phyloP scores from a whole-genome alignment of 2,797 vertebrate genomes.

The Pogoniulus pusillus region DNA sequence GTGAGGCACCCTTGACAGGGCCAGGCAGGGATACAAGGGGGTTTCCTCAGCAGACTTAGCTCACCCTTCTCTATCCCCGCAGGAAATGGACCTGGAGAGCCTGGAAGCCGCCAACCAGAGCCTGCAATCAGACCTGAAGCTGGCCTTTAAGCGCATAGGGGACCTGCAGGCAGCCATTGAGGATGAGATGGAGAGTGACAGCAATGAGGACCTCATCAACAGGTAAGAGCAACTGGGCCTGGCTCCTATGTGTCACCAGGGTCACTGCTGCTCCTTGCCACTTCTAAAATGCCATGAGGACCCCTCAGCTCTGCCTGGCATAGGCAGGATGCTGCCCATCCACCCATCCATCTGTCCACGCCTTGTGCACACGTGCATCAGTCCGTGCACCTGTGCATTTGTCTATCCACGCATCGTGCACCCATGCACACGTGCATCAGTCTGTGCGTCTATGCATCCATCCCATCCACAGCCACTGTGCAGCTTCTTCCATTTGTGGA shows the following conservation, averaged over 20 bases:
- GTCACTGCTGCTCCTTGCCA: conserved; percentile 9
- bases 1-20: conserved; percentile 61
- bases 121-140: conserved; percentile 93
- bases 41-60: fast-evolving
- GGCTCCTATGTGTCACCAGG: fast-evolving
- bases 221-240: conserved; percentile 78
- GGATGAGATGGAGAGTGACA: conserved; percentile 98
- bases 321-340: neutral
- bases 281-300: neutral
- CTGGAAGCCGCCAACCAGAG: conserved; percentile 97
- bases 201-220: conserved; percentile 97
- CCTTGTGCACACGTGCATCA: neutral
- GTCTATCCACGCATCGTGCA: neutral
- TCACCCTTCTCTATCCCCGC: neutral
- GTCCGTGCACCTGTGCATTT: neutral
- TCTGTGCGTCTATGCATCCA: neutral
- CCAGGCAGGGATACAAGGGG: fast-evolving
- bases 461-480: neutral
- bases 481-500: neutral
- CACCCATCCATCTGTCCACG: neutral
- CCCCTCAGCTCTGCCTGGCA: neutral
- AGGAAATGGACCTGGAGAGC: conserved; percentile 98
- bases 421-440: neutral
- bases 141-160: conserved; percentile 98
- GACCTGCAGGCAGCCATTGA: conserved; percentile 98